Evolutionary conservation across 1,140 invertebrate species (phyloP).

Genomic region (Megathymus violae): DNA sequence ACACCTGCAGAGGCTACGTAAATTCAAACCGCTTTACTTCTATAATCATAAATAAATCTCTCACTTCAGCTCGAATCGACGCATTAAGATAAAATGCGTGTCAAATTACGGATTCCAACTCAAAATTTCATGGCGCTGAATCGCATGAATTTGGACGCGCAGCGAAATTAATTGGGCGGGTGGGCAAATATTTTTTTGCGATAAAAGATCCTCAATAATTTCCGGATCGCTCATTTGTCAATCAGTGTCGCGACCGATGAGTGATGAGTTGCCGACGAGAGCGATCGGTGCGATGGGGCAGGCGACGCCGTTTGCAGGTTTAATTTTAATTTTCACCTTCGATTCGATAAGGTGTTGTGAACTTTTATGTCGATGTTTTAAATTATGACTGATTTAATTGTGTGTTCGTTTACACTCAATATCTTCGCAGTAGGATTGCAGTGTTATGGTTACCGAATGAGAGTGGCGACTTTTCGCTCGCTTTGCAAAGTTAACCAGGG

Average conservation of each 20-base stretch:
- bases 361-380: constrained; percentile 3
- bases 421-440: too few relatives aligned
- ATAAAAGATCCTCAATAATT: constrained; percentile 30
- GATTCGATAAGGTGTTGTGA: constrained; percentile 2
- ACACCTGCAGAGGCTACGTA: too few relatives aligned
- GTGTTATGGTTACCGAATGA: too few relatives aligned
- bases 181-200: constrained; percentile 26
- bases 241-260: constrained; percentile 34
- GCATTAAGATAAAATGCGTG: too few relatives aligned
- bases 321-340: constrained; percentile 10
- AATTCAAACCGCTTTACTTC: too few relatives aligned
- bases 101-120: constrained; percentile 2
- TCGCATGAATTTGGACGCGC: neutral
- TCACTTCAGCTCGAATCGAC: too few relatives aligned
- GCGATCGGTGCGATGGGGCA: constrained; percentile 9
- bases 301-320: too few relatives aligned
- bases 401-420: too few relatives aligned
- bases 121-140: constrained; percentile 6
- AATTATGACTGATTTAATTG: neutral
- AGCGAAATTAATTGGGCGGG: constrained; percentile 13
- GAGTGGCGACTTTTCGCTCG: too few relatives aligned
- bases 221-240: constrained; percentile 31
- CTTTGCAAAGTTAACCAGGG: too few relatives aligned
- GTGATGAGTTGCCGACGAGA: constrained; percentile 6
- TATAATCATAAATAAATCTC: too few relatives aligned